Conservation (phyloP, 2,797 vertebrate species). For the Agapornis canus region DNA sequence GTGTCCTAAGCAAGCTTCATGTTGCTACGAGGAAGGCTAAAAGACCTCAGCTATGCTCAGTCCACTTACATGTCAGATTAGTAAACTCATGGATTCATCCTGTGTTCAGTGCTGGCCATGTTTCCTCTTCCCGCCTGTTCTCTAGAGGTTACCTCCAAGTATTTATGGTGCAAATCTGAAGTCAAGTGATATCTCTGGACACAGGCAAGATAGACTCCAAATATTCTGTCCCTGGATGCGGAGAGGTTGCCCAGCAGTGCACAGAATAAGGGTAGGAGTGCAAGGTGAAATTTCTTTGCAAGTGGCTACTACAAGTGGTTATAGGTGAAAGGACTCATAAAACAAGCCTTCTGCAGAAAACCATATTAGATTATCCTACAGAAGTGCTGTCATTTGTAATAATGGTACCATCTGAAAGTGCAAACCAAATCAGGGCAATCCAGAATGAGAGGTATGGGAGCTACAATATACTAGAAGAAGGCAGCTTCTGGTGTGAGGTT, state of each 20-base stretch:
- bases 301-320: background rate
- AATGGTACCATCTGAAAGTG: background rate
- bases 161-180: background rate
- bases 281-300: background rate
- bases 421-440: background rate
- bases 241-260: background rate
- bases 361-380: background rate
- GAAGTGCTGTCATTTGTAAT: background rate
- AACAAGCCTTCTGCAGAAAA: background rate
- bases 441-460: background rate
- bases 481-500: background rate
- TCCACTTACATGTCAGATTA: rapidly evolving
- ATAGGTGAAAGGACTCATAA: background rate
- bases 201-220: background rate
- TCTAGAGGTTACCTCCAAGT: background rate
- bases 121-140: background rate
- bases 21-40: background rate
- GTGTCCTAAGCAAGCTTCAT: background rate
- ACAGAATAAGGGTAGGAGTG: background rate
- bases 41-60: background rate
- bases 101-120: background rate
- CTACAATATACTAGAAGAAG: background rate
- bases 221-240: background rate
- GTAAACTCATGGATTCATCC: background rate
- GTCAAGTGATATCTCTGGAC: background rate